These are phyloP conservation scores for Prionace glauca DNA, from an alignment of 2,797 vertebrate genomes.

Conservation along the genomic window DNA sequence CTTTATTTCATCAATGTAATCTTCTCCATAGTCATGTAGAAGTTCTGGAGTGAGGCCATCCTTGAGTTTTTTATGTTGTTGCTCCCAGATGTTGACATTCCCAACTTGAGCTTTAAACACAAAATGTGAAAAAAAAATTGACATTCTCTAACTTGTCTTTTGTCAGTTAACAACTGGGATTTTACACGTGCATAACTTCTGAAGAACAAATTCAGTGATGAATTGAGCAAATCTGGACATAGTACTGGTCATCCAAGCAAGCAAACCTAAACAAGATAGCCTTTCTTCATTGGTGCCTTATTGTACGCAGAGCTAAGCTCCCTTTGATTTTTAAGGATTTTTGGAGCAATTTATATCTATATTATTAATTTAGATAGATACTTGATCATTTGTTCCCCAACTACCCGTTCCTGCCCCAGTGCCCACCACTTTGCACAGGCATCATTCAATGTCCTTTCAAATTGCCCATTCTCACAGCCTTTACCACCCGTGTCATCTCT, in stretches of 20 bases:
- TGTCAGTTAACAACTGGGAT: background rate
- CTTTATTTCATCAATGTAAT: background rate
- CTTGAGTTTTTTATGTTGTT: background rate
- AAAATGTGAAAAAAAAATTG: background rate
- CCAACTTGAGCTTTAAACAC: slow-evolving; percentile 28
- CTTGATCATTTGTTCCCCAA: background rate
- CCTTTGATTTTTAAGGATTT: background rate
- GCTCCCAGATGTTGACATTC: background rate
- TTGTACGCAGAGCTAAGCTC: background rate
- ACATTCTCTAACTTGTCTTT: background rate
- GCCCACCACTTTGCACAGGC: background rate
- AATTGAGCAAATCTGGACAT: background rate
- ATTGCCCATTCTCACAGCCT: background rate
- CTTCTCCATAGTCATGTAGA: slow-evolving; percentile 18
- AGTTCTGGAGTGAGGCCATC: background rate
- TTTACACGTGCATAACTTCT: no score
- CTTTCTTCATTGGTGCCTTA: background rate
- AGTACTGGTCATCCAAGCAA: background rate
- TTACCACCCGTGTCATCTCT: background rate
- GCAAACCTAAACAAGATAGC: background rate
- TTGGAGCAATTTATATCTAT: background rate
- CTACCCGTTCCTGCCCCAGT: background rate
- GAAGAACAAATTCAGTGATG: background rate
- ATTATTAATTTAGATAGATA: background rate
- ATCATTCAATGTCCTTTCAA: background rate